Percentiles rank a stretch among this genome's conserved stretches.
Evolutionary conservation across 2,113 vertebrate genomes (phyloP).

Genomic region (Hypanus sabinus): DNA sequence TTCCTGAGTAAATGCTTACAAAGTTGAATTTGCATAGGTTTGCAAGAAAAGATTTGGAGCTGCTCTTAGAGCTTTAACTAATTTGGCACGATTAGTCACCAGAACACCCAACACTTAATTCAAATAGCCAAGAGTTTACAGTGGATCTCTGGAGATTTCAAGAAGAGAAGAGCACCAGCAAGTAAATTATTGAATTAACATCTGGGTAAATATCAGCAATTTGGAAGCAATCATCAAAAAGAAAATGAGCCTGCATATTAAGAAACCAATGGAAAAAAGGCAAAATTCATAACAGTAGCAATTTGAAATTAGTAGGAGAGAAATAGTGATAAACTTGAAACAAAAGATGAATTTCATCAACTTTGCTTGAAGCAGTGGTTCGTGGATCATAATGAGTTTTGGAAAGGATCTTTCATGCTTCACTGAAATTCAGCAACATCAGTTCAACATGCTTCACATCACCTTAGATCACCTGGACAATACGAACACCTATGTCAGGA

Average conservation of each 20-base stretch:
- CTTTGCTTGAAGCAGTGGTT: background rate
- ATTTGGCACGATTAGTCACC: background rate
- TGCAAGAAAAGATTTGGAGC: background rate
- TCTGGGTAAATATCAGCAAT: background rate
- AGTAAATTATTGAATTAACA: background rate
- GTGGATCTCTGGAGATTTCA: background rate
- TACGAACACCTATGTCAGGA: too few species aligned
- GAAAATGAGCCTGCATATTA: background rate
- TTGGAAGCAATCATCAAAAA: background rate
- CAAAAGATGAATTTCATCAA: background rate
- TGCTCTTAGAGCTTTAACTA: background rate
- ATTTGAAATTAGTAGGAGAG: background rate
- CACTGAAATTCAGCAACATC: background rate
- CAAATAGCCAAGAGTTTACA: background rate
- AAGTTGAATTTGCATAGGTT: background rate
- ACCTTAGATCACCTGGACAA: too few species aligned
- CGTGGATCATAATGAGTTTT: background rate
- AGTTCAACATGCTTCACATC: background rate
- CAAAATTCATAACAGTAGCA: background rate
- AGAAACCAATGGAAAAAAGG: background rate
- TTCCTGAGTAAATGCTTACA: background rate
- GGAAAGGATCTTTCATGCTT: background rate
- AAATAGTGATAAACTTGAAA: background rate
- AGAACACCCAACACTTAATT: background rate
- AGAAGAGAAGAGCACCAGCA: background rate